Evolutionary conservation across 2,797 vertebrate genomes (phyloP).

Genomic region (Pseudopleuronectes americanus): DNA sequence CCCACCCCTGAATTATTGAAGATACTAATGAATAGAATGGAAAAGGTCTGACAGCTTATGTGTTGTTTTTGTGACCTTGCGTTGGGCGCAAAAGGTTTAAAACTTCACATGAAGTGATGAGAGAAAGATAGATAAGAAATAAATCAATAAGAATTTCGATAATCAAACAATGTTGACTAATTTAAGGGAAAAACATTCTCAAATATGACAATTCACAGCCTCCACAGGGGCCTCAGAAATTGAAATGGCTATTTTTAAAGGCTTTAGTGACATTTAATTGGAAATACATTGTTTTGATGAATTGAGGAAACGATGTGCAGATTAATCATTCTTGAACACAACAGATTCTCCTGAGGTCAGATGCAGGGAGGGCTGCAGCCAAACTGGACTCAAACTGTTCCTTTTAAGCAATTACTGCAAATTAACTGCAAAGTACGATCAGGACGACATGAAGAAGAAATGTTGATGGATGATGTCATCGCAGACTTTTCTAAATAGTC

Average conservation of each 20-base stretch:
- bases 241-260: not conserved
- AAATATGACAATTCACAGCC: not conserved
- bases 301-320: not conserved
- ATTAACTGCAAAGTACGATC: not conserved
- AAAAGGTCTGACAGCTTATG: not conserved
- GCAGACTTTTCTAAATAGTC: not conserved
- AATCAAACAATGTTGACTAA: not conserved
- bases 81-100: not conserved
- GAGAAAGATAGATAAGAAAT: constrained; percentile 2
- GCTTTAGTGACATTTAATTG: no score
- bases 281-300: not conserved
- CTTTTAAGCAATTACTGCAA: not conserved
- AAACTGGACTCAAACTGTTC: not conserved
- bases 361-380: not conserved
- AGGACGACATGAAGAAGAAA: not conserved
- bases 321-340: constrained; percentile 5
- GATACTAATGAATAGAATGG: not conserved
- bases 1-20: not conserved
- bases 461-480: no score
- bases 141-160: not conserved
- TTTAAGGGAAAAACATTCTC: not conserved
- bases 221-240: not conserved
- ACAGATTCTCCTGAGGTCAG: not conserved
- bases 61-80: no score
- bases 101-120: not conserved